Base-by-base conservation (phyloP, 2,888 invertebrate genomes). In the Platycheirus rosarum region DNA sequence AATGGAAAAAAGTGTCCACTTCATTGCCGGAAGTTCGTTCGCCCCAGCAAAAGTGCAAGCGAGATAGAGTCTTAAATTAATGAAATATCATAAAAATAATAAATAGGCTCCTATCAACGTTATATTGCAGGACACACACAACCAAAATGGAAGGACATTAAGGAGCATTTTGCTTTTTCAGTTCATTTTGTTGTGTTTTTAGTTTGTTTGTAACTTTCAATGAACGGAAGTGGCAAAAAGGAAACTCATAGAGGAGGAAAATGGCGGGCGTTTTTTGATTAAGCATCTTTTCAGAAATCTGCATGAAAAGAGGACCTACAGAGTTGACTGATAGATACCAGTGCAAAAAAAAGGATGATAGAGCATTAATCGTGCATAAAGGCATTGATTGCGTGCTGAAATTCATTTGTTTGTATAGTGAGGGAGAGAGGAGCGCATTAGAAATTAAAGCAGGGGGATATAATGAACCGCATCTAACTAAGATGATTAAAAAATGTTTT, bases 71-170 rank as follows among this genome's bases (percentile, higher is more conserved):
- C 79, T 75, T 84, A 85, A 84, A 85, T 84, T 85, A 85, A 85
- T 85, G 85, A 85, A 85, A 85, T 84, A 85, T 85, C 85, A 85
- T 85, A 85, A 85, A 85, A 84, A 78, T 85, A 84, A 85, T 84
- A 85, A 85, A 85, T 85, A 74, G 80, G 70, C 80, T 74, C 84
- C 84, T 85, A 85, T 85, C 85, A 85, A 66, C 84, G 84, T 80
- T 84, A 85, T 84, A 85, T 85, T 75, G 71, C 84, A 84, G 84
- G 84, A 85, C 78, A 80, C 82, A 80, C 82, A 70, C 32, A 76
- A 40, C 44, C 65, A 53, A 60, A 70, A 51, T 63, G 32, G 60
- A 48, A 60, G 40, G 66, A 75, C 57, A 65, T 60, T 76, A 32
- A 69, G 53, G 46, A 62, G 46, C 16, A 29, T 69, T 60, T 63